Conservation (phyloP, 2,888 invertebrate species). For the Shargacucullia verbasci region DNA sequence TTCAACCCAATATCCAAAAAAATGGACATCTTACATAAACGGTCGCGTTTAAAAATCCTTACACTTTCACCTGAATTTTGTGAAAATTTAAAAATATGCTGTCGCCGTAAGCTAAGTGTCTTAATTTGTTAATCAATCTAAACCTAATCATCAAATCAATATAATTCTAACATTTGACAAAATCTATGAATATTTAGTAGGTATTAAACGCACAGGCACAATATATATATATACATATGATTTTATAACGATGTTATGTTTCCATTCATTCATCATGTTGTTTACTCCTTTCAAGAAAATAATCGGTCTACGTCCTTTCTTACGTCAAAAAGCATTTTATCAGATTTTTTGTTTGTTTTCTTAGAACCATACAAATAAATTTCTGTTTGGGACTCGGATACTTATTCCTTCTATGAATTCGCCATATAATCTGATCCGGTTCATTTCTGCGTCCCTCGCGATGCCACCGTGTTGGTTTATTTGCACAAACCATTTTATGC, state of each 20-base stretch:
- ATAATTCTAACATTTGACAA: neutral
- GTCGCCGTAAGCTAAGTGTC: neutral
- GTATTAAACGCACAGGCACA: too few relatives aligned
- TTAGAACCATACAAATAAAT: slow-evolving; percentile 37
- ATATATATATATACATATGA: too few relatives aligned
- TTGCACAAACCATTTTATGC: slow-evolving; percentile 19
- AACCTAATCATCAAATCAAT: too few relatives aligned
- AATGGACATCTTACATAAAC: too few relatives aligned
- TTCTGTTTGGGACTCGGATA: slow-evolving; percentile 13
- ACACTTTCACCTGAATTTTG: neutral
- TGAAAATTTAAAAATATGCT: neutral
- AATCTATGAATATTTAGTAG: neutral
- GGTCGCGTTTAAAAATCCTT: too few relatives aligned
- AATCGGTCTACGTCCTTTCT: slow-evolving; percentile 48
- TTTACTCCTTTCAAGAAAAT: slow-evolving; percentile 48
- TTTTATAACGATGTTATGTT: too few relatives aligned
- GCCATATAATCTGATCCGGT: neutral
- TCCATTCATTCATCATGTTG: slow-evolving; percentile 41
- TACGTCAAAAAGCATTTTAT: slow-evolving; percentile 50
- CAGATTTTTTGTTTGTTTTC: slow-evolving; percentile 55
- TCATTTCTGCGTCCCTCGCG: neutral
- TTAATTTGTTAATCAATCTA: too few relatives aligned
- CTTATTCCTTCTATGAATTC: slow-evolving; percentile 34
- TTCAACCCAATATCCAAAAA: too few relatives aligned
- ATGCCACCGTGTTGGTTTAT: slow-evolving; percentile 8